phyloP scores from a whole-genome alignment of 1,140 invertebrate genomes.

The Leptinotarsa lineolata region DNA sequence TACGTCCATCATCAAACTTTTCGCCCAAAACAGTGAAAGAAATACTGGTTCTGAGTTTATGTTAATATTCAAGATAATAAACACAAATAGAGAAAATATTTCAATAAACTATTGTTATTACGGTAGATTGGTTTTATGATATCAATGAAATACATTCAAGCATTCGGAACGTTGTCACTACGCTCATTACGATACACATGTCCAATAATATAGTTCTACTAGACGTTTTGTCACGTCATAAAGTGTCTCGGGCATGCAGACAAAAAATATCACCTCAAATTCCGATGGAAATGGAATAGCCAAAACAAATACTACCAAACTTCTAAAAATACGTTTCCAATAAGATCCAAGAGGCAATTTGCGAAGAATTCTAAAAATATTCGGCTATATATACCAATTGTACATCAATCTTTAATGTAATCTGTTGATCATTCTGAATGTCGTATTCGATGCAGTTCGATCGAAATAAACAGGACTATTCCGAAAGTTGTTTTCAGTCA shows the following conservation, averaged over 20 bases:
- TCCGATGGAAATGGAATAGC: conserved; percentile 31
- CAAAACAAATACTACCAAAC: conserved; percentile 30
- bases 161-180: not conserved
- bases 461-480: conserved; percentile 8
- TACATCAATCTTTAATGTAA: conserved; percentile 18
- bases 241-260: conserved; percentile 8
- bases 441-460: conserved; percentile 17
- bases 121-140: too few relatives aligned
- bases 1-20: too few relatives aligned
- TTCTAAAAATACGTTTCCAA: conserved; percentile 30
- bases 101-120: too few relatives aligned
- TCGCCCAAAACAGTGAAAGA: too few relatives aligned
- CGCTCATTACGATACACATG: conserved; percentile 4
- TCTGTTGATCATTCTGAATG: conserved; percentile 18
- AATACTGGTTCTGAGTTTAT: too few relatives aligned
- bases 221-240: conserved; percentile 22
- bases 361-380: conserved; percentile 18
- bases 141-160: not conserved
- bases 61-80: too few relatives aligned
- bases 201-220: conserved; percentile 17
- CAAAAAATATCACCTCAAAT: conserved; percentile 24
- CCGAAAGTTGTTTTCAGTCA: not conserved
- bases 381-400: conserved; percentile 18
- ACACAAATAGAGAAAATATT: too few relatives aligned
- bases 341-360: conserved; percentile 22